Conservation (phyloP, 2,888 invertebrate species). For the Drosophila nigricruria region DNA sequence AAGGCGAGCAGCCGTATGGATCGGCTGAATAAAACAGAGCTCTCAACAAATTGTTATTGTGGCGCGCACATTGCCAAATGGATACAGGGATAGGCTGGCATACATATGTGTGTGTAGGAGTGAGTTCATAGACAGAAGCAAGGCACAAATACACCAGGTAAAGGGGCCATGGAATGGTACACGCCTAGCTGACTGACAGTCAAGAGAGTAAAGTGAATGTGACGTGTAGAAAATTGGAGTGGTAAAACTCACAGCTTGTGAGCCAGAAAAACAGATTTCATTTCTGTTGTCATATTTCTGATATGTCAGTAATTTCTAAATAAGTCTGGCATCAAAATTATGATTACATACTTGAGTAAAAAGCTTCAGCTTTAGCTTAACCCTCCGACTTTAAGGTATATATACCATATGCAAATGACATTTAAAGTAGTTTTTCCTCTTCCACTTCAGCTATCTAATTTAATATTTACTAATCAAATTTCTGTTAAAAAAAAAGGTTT, state of each 20-base stretch:
- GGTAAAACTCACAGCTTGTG: conserved; percentile 30
- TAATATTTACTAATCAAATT: background rate
- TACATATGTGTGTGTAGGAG: background rate
- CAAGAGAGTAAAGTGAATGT: conserved; percentile 34
- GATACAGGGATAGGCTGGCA: conserved; percentile 31
- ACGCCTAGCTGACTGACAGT: conserved; percentile 33
- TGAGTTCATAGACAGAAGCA: background rate
- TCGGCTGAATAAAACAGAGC: conserved; percentile 20
- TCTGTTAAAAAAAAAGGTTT: background rate
- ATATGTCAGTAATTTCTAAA: too few species aligned
- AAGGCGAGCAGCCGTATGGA: conserved; percentile 35
- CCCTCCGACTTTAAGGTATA: too few species aligned
- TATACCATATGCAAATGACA: too few species aligned
- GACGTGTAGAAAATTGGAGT: conserved; percentile 48
- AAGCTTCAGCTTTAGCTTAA: too few species aligned
- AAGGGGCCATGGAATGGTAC: conserved; percentile 4
- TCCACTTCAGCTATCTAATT: background rate
- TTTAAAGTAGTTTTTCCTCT: too few species aligned
- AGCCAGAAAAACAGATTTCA: background rate
- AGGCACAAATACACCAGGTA: conserved; percentile 8
- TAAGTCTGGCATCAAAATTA: too few species aligned
- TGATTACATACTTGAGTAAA: too few species aligned
- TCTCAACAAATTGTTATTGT: conserved; percentile 46
- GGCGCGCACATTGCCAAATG: conserved; percentile 35
- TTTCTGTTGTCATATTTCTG: background rate